phyloP scores from a whole-genome alignment of 2,797 vertebrate species.

The Molothrus ater region DNA sequence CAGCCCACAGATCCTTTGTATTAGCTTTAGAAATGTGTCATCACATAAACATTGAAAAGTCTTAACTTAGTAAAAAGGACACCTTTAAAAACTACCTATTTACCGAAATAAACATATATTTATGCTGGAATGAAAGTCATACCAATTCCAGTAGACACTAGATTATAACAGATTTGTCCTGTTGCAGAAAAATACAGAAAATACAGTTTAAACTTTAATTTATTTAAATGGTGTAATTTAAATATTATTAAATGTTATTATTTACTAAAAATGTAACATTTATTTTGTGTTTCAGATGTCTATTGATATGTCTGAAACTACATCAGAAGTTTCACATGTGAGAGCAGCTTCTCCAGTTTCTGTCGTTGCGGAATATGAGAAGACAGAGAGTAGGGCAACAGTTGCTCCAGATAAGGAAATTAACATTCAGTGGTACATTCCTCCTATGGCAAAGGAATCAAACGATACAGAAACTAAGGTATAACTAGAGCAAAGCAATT shows the following conservation, averaged over 20 bases:
- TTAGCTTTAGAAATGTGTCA: not conserved
- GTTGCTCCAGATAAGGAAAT: constrained; percentile 72
- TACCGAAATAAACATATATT: not conserved
- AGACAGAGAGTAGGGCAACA: constrained; percentile 33
- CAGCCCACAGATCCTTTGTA: not conserved
- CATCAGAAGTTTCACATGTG: not conserved
- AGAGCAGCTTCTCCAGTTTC: not conserved
- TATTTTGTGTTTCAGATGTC: constrained; percentile 46
- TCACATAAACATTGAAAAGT: not conserved
- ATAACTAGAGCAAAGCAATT: constrained; percentile 35
- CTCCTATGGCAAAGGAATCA: constrained; percentile 66
- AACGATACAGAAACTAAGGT: constrained; percentile 74
- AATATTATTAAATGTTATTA: not conserved
- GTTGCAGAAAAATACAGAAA: not conserved
- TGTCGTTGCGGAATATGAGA: not conserved
- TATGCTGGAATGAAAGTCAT: not conserved
- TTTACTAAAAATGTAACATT: not conserved
- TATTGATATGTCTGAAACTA: not conserved
- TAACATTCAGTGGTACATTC: constrained; percentile 83
- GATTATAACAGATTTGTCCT: not conserved
- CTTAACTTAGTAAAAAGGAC: not conserved
- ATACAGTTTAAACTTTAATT: not conserved
- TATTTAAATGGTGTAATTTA: not conserved
- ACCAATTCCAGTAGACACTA: not conserved
- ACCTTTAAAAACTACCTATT: not conserved